These are phyloP conservation scores for Brachyptera risi DNA, from an alignment of 2,888 invertebrate species.

Conservation along the genomic window DNA sequence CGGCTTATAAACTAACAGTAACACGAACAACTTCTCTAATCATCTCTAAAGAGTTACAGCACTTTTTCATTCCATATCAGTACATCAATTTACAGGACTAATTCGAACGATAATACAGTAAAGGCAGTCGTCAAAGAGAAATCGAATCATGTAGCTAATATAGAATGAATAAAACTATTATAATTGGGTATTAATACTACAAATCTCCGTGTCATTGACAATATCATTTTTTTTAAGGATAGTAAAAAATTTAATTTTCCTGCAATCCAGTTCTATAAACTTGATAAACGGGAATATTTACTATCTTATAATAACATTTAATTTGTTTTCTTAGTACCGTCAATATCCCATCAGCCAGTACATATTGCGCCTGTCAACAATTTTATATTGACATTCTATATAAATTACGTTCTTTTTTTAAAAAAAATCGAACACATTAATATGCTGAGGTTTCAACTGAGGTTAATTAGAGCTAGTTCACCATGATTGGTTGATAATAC, in stretches of 20 bases:
- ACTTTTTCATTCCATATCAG: not conserved
- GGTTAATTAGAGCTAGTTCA: slow-evolving; percentile 15
- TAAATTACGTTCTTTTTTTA: not conserved
- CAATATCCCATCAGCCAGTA: not conserved
- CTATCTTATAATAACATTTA: not conserved
- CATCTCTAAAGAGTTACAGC: too few species aligned
- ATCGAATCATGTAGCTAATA: not conserved
- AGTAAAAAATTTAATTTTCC: slow-evolving; percentile 1
- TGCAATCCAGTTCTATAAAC: slow-evolving; percentile 8
- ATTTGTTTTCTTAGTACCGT: too few species aligned
- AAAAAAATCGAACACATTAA: not conserved
- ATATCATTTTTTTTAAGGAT: not conserved
- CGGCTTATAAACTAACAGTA: too few species aligned
- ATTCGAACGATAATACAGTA: too few species aligned
- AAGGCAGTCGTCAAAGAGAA: not conserved
- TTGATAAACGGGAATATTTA: slow-evolving; percentile 2
- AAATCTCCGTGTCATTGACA: not conserved
- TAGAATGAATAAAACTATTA: slow-evolving; percentile 6
- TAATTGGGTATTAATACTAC: slow-evolving; percentile 13
- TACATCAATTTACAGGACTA: not conserved
- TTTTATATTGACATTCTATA: not conserved
- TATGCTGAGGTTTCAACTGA: not conserved
- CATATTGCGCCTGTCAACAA: slow-evolving; percentile 1
- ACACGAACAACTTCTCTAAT: too few species aligned
- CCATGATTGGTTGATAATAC: not conserved